phyloP scores from a whole-genome alignment of 1,140 invertebrate species.

The Brachionus paranguensis region DNA sequence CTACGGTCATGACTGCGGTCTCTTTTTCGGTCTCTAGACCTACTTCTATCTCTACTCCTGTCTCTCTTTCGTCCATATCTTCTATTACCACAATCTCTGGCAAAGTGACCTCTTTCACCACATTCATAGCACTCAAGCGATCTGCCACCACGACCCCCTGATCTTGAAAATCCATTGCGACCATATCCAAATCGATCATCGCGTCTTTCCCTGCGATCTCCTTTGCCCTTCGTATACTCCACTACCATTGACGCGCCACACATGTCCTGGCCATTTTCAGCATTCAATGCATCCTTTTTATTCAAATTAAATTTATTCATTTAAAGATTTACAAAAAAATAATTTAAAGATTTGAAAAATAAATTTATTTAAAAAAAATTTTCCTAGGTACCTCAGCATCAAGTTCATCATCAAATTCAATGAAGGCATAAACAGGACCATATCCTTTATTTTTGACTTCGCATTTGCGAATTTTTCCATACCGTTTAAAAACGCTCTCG shows the following conservation, averaged over 20 bases:
- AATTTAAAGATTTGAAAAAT: no score
- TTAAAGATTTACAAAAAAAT: no score
- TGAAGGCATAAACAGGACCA: conserved; percentile 74
- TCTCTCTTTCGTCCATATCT: neutral
- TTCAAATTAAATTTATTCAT: no score
- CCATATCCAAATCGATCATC: neutral
- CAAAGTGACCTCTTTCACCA: conserved; percentile 82
- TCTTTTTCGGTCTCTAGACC: neutral
- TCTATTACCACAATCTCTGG: conserved; percentile 66
- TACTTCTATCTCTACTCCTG: neutral
- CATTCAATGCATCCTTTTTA: conserved; percentile 5
- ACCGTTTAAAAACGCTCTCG: neutral
- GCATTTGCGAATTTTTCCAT: conserved; percentile 26
- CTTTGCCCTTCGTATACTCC: conserved; percentile 23
- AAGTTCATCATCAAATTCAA: conserved; percentile 89
- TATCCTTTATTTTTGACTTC: conserved; percentile 33
- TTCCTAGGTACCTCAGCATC: conserved; percentile 69
- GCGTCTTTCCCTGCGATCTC: neutral
- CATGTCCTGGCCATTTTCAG: conserved; percentile 38
- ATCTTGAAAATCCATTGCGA: conserved; percentile 11
- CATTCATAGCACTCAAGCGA: conserved; percentile 71
- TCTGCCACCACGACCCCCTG: neutral
- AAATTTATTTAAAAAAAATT: no score
- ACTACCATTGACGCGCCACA: conserved; percentile 33
- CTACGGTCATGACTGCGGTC: neutral